Base-by-base conservation (phyloP, 2,113 vertebrate species). In the Astatoreochromis straeleni region DNA sequence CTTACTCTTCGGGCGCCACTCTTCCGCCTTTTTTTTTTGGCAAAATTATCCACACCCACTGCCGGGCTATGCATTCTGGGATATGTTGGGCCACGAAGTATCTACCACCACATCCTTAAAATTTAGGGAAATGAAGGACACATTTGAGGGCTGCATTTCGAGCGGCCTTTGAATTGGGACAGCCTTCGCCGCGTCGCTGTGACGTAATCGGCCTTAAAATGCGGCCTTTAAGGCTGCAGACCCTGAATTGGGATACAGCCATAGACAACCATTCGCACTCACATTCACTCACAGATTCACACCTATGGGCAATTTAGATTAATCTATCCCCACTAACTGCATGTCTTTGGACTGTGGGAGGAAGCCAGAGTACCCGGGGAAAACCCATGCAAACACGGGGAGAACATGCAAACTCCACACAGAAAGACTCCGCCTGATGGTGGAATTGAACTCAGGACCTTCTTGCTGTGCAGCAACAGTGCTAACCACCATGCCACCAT, bases 301-400 rank as follows among this genome's bases (percentile, higher is more conserved):
- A 51, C n/a, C 51, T 4, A 21, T 54, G 51, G 9, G 5, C 51
- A 54, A 54, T 54, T 54, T 54, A 21, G 51, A 53, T 53, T 53
- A 53, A 53, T 11, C 19, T 53, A 21, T 53, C 51, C 51, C 51
- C 9, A 53, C 51, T 21, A 53, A 53, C 9, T 53, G 51, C 51
- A 53, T 53, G 5, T 4, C 51, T 53, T 53, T 53, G 9, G 9
- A 53, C 51, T 53, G n/a, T 12, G 51, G n/a, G 51, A 53, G 19
- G 9, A 53, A 53, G 51, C 19, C 2, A 1, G 51, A 53, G 5
- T 53, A 21, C 51, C 51, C 0, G 1, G 19, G 9, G 51, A n/a
- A 19, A 53, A 53, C 9, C 49, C 49, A 53, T 21, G 33, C 33
- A 35, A 35, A 35, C 33, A 33, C 2, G 31, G 31, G 49, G 8